Evolutionary conservation across 2,888 invertebrate species (phyloP).

Genomic region (Odontocerum albicorne): DNA sequence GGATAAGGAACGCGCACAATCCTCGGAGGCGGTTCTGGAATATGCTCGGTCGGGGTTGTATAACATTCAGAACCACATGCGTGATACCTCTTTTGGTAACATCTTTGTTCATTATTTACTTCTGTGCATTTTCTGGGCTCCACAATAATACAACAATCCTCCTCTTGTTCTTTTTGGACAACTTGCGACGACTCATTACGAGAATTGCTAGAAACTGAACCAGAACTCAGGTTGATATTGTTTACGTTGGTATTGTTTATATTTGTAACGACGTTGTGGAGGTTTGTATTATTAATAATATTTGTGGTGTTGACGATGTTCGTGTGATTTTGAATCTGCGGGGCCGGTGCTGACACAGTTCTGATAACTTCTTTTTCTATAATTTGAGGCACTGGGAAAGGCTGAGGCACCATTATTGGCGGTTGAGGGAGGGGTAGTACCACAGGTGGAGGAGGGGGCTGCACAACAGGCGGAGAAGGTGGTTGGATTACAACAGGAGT

Average conservation of each 20-base stretch:
- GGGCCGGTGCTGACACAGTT: too few relatives aligned
- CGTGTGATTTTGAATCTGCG: too few relatives aligned
- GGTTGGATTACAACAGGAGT: too few relatives aligned
- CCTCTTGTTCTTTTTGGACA: background rate
- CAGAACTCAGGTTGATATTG: background rate
- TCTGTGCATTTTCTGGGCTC: constrained; percentile 4
- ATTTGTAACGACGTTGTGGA: background rate
- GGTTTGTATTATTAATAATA: constrained; percentile 2
- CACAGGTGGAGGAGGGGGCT: too few relatives aligned
- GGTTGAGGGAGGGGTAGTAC: too few relatives aligned
- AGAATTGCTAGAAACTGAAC: background rate
- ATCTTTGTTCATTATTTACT: constrained; percentile 1
- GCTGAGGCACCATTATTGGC: too few relatives aligned
- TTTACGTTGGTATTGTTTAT: constrained; percentile 6
- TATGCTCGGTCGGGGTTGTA: constrained; percentile 3
- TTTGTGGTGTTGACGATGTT: background rate
- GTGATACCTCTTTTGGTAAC: constrained; percentile 17
- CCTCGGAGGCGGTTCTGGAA: background rate
- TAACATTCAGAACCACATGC: constrained; percentile 1
- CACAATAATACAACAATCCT: constrained; percentile 9
- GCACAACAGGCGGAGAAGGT: too few relatives aligned
- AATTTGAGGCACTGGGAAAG: too few relatives aligned
- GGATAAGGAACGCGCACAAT: background rate
- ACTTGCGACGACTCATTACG: too few relatives aligned
- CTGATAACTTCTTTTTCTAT: too few relatives aligned